phyloP scores from a whole-genome alignment of 1,140 invertebrate genomes.

The Leptinotarsa lineolata region DNA sequence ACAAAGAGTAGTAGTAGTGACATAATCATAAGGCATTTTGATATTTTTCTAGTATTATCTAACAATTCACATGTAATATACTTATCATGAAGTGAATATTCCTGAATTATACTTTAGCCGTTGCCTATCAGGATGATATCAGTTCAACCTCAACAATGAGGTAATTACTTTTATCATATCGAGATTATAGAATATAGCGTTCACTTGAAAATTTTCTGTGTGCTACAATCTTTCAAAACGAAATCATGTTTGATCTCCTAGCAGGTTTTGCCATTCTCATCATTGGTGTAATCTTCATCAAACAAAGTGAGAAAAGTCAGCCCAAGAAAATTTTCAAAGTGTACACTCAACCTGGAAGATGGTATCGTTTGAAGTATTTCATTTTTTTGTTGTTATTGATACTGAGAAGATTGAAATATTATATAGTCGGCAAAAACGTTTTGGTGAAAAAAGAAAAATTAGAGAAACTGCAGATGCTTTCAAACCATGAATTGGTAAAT shows the following conservation, averaged over 20 bases:
- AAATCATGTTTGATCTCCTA: conserved; percentile 6
- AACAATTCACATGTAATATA: no score
- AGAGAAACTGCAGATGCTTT: conserved; percentile 65
- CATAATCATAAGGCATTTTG: no score
- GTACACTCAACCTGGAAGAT: conserved; percentile 65
- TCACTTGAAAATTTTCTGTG: background rate
- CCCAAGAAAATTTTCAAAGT: conserved; percentile 63
- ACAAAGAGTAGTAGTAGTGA: no score
- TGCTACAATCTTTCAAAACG: background rate
- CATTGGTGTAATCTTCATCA: conserved; percentile 9
- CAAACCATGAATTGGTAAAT: conserved; percentile 62
- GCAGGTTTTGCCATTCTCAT: conserved; percentile 6
- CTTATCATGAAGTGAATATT: no score
- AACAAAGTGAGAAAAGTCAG: conserved; percentile 36
- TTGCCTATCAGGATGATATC: background rate
- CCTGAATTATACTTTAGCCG: no score
- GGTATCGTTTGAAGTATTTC: conserved; percentile 67
- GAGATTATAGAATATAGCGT: background rate
- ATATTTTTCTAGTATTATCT: no score
- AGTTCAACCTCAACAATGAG: background rate
- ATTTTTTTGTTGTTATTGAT: conserved; percentile 62
- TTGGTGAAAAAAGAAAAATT: conserved; percentile 55
- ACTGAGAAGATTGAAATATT: conserved; percentile 59
- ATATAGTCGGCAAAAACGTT: conserved; percentile 32
- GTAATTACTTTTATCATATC: no score